A percentile compares a stretch with the other conserved stretches of the same genome.
phyloP scores from a whole-genome alignment of 2,797 vertebrate genomes.

The Etheostoma perlongum region DNA sequence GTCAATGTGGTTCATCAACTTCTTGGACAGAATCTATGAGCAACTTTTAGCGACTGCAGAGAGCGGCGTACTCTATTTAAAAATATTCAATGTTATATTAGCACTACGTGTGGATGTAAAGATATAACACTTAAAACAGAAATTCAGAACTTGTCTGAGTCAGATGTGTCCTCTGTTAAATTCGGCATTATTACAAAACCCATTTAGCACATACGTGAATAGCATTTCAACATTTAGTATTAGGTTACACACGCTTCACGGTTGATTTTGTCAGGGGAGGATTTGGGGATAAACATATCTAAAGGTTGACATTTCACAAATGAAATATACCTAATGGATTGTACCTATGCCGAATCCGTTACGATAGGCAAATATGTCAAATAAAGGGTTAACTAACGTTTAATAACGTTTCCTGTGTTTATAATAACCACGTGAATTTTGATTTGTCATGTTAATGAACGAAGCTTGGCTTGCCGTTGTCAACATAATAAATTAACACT shows the following conservation, averaged over 20 bases:
- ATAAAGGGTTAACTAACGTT: not conserved
- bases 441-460: not conserved
- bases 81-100: not conserved
- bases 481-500: not conserved
- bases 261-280: not conserved
- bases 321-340: not conserved
- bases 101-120: too few species aligned
- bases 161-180: not conserved
- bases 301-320: not conserved
- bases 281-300: not conserved
- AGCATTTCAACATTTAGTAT: not conserved
- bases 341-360: not conserved
- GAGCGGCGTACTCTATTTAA: not conserved
- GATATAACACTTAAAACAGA: not conserved
- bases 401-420: not conserved
- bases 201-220: not conserved
- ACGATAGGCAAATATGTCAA: not conserved
- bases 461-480: not conserved
- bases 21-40: not conserved
- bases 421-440: not conserved
- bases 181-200: not conserved
- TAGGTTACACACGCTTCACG: too few species aligned
- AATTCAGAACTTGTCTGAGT: not conserved
- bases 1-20: slow-evolving; percentile 46
- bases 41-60: not conserved